Evolutionary conservation across 2,888 invertebrate genomes (phyloP).

Genomic region (Phaonia tiefii): DNA sequence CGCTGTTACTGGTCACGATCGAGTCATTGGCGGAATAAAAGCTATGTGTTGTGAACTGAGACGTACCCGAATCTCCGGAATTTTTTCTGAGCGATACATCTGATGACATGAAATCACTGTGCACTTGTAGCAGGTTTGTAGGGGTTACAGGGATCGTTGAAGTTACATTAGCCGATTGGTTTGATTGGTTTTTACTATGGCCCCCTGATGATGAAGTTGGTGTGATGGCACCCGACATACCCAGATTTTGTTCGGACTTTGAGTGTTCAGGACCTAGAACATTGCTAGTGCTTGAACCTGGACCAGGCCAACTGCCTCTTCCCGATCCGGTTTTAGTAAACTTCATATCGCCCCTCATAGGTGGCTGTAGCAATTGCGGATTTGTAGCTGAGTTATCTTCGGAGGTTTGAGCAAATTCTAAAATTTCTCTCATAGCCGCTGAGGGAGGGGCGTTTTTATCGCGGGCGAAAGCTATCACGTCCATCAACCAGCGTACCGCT

Average conservation of each 20-base stretch:
- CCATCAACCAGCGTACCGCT: slow-evolving; percentile 96
- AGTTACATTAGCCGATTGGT: slow-evolving; percentile 42
- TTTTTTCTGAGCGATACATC: slow-evolving; percentile 82
- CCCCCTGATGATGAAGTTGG: slow-evolving; percentile 38
- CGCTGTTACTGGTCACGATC: slow-evolving; percentile 72
- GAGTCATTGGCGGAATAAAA: slow-evolving; percentile 78
- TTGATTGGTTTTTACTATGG: slow-evolving; percentile 52
- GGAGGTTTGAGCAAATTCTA: slow-evolving; percentile 75
- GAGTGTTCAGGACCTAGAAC: slow-evolving; percentile 86
- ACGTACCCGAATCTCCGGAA: slow-evolving; percentile 82
- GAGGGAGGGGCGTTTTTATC: slow-evolving; percentile 84
- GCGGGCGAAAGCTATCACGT: slow-evolving; percentile 95
- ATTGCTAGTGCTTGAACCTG: slow-evolving; percentile 77
- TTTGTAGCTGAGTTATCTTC: slow-evolving; percentile 68
- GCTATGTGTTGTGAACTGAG: slow-evolving; percentile 82
- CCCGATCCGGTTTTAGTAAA: slow-evolving; percentile 89
- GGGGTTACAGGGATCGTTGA: slow-evolving; percentile 46
- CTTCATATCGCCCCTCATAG: slow-evolving; percentile 86
- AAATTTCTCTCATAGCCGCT: slow-evolving; percentile 78
- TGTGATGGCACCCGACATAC: slow-evolving; percentile 68
- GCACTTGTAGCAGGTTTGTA: slow-evolving; percentile 71
- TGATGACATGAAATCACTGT: slow-evolving; percentile 68
- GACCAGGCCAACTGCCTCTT: slow-evolving; percentile 93
- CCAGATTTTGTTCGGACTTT: slow-evolving; percentile 89
- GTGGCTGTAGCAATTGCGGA: slow-evolving; percentile 79